Conservation (phyloP, 2,888 invertebrate species). For the Spodoptera littoralis region DNA sequence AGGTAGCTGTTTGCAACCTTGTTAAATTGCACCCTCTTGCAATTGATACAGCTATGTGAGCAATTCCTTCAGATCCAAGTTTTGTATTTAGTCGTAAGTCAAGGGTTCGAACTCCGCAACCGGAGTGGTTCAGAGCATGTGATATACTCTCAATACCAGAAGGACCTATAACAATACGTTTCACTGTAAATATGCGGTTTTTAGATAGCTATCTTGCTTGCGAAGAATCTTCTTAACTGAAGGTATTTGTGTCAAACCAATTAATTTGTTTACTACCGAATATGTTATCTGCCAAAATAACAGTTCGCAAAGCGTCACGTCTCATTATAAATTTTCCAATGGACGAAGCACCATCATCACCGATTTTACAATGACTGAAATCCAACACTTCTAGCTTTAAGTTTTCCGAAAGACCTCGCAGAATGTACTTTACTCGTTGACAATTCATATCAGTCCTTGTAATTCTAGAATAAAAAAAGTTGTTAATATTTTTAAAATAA, state of each 20-base stretch:
- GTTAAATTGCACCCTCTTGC: constrained; percentile 85
- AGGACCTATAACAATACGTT: constrained; percentile 68
- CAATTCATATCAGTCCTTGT: constrained; percentile 85
- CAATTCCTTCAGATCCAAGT: constrained; percentile 83
- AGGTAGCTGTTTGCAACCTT: constrained; percentile 64
- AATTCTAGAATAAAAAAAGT: constrained; percentile 68
- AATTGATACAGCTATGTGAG: constrained; percentile 81
- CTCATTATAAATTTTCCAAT: constrained; percentile 88
- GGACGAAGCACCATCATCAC: constrained; percentile 89
- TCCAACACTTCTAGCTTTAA: constrained; percentile 87
- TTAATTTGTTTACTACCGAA: constrained; percentile 74
- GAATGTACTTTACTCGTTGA: constrained; percentile 80
- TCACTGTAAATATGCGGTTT: background rate
- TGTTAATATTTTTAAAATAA: background rate
- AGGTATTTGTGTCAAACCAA: too few relatives aligned
- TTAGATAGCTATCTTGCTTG: background rate
- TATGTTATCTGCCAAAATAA: constrained; percentile 87
- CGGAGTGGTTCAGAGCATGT: constrained; percentile 78
- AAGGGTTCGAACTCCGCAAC: constrained; percentile 76
- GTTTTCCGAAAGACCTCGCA: constrained; percentile 79
- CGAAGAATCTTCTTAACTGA: too few relatives aligned
- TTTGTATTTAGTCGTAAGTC: constrained; percentile 82
- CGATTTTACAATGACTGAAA: constrained; percentile 90
- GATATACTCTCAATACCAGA: constrained; percentile 80
- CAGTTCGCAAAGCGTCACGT: constrained; percentile 80